These are phyloP conservation scores for Caenorhabditis auriculariae DNA, from an alignment of 2,888 invertebrate species.

Conservation along the genomic window DNA sequence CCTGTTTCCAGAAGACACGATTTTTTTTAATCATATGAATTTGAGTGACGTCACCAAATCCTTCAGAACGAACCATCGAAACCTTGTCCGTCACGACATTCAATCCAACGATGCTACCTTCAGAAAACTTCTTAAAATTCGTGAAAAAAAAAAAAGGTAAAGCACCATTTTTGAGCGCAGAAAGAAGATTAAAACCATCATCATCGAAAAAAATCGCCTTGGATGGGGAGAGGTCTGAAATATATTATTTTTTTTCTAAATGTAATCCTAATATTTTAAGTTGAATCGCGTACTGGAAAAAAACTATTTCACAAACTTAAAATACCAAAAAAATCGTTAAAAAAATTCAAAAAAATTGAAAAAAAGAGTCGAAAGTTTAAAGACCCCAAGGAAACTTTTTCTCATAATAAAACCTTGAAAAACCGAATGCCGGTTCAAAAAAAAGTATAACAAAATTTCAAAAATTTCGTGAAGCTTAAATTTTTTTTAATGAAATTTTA, in stretches of 20 bases:
- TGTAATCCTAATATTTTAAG: neutral
- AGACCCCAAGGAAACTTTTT: no score
- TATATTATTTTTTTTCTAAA: neutral
- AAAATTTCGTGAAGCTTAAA: no score
- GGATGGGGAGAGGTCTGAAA: conserved; percentile 42
- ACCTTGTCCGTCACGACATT: conserved; percentile 21
- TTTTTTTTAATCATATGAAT: conserved; percentile 17
- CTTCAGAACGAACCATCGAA: conserved; percentile 17
- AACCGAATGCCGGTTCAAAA: no score
- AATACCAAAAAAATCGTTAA: no score
- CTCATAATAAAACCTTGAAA: no score
- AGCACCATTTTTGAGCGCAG: conserved; percentile 44
- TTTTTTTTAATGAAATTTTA: no score
- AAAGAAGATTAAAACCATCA: conserved; percentile 33
- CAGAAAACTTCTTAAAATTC: conserved; percentile 4
- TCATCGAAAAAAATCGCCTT: conserved; percentile 46
- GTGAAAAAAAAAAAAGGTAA: conserved; percentile 14
- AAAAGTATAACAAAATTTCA: no score
- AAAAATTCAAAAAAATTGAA: neutral
- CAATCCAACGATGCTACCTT: conserved; percentile 19
- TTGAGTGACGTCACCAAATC: conserved; percentile 13
- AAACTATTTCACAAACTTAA: no score
- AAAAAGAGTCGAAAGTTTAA: no score
- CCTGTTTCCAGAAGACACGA: conserved; percentile 29
- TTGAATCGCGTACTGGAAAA: no score